phyloP scores from a whole-genome alignment of 2,113 vertebrate genomes.

The Poicephalus meyeri region DNA sequence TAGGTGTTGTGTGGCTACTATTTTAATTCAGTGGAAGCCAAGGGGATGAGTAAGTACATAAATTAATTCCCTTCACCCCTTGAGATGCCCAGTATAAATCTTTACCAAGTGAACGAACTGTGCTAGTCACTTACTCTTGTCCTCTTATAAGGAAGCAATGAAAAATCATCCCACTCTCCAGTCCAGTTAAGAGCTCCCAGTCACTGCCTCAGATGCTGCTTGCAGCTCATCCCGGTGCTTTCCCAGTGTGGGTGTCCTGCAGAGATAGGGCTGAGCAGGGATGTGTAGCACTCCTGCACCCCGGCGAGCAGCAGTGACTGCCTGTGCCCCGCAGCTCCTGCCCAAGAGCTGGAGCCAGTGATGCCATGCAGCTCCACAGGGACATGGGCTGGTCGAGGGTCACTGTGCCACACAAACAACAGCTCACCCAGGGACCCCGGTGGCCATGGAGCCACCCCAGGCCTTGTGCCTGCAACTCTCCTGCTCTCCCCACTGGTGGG shows the following conservation, averaged over 20 bases:
- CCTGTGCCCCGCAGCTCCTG: accelerated
- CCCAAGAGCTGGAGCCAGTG: background rate
- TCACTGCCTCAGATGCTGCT: accelerated
- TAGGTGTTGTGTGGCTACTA: no score
- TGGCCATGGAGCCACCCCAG: background rate
- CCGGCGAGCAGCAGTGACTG: background rate
- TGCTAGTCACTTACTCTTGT: conserved; percentile 65
- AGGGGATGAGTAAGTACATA: no score
- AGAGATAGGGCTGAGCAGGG: background rate
- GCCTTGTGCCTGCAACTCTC: background rate
- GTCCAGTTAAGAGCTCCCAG: background rate
- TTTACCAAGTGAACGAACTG: conserved; percentile 49
- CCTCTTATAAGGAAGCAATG: conserved; percentile 9
- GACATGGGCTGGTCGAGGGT: accelerated
- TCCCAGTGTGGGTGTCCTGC: background rate
- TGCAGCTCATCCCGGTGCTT: accelerated
- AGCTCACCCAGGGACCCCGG: accelerated
- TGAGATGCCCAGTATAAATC: no score
- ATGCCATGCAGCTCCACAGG: background rate
- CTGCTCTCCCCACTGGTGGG: background rate
- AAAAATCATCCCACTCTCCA: conserved; percentile 17
- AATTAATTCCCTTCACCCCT: no score
- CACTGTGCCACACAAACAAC: accelerated
- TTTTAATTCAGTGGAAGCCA: no score
- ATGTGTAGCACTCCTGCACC: background rate